These are phyloP conservation scores for Drosophila tanythrix DNA, from an alignment of 2,888 invertebrate species.

Conservation along the genomic window DNA sequence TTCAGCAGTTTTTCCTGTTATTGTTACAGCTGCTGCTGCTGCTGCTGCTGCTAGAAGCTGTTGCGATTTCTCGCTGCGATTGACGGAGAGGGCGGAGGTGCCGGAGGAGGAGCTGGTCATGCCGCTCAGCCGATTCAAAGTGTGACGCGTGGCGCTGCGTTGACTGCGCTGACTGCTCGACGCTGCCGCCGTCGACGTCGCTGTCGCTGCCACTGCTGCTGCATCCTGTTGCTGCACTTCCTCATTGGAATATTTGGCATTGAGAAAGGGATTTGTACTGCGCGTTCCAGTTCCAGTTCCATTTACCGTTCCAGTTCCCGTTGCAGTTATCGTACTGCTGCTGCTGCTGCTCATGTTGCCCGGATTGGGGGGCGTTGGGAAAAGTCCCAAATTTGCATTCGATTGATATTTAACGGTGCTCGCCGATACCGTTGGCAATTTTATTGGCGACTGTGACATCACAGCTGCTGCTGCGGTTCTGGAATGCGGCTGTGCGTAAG, in stretches of 20 bases:
- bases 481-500: constrained; percentile 69
- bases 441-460: constrained; percentile 77
- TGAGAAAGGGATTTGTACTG: constrained; percentile 84
- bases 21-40: constrained; percentile 27
- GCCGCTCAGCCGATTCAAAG: constrained; percentile 84
- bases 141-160: constrained; percentile 81
- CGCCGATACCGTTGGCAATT: constrained; percentile 61
- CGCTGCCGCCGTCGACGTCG: constrained; percentile 72
- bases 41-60: constrained; percentile 44
- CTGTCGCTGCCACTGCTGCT: constrained; percentile 39
- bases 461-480: constrained; percentile 31
- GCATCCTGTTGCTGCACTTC: constrained; percentile 67
- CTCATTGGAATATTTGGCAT: constrained; percentile 80
- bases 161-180: constrained; percentile 78
- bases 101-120: constrained; percentile 87
- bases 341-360: constrained; percentile 22
- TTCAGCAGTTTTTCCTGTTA: constrained; percentile 58
- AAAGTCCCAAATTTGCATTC: constrained; percentile 67
- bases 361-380: constrained; percentile 39
- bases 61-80: constrained; percentile 60
- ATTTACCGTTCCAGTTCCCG: constrained; percentile 48
- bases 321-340: constrained; percentile 46
- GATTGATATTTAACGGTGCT: constrained; percentile 67
- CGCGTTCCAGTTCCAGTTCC: constrained; percentile 59
- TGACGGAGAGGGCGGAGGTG: constrained; percentile 82